These are phyloP conservation scores for Diaperis boleti DNA, from an alignment of 2,888 invertebrate genomes.

Conservation along the genomic window DNA sequence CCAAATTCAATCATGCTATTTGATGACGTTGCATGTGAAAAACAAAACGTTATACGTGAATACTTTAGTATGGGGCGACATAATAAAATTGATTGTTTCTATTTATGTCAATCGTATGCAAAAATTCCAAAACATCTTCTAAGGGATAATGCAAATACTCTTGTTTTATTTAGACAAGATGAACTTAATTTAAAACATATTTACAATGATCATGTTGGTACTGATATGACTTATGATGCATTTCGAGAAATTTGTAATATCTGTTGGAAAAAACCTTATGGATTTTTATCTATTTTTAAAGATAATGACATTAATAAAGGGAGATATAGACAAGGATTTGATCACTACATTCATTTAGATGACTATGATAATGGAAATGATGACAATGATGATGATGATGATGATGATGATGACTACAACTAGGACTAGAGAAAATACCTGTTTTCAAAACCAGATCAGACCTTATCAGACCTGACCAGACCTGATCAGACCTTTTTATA, in stretches of 20 bases:
- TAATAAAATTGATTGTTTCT: conserved; percentile 57
- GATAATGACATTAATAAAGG: conserved; percentile 52
- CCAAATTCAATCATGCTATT: conserved; percentile 60
- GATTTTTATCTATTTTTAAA: conserved; percentile 55
- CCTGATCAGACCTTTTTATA: not conserved
- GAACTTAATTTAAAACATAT: conserved; percentile 57
- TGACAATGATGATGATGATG: too few species aligned
- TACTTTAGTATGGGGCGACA: conserved; percentile 60
- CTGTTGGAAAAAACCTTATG: conserved; percentile 56
- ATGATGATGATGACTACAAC: too few species aligned
- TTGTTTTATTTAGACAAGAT: conserved; percentile 61
- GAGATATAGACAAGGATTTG: conserved; percentile 56
- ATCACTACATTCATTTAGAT: conserved; percentile 35
- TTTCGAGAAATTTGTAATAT: conserved; percentile 55
- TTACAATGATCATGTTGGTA: conserved; percentile 44
- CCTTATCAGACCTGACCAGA: not conserved
- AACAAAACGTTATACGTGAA: conserved; percentile 53
- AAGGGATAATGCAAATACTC: conserved; percentile 59
- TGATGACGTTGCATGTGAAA: conserved; percentile 60
- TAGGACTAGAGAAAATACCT: too few species aligned
- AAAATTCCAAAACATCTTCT: conserved; percentile 60
- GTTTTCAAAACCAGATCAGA: not conserved
- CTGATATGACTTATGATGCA: conserved; percentile 50
- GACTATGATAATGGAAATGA: too few species aligned
- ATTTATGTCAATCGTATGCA: conserved; percentile 59